Conservation (phyloP, 2,797 vertebrate genomes). For the Centropyge bicolor region DNA sequence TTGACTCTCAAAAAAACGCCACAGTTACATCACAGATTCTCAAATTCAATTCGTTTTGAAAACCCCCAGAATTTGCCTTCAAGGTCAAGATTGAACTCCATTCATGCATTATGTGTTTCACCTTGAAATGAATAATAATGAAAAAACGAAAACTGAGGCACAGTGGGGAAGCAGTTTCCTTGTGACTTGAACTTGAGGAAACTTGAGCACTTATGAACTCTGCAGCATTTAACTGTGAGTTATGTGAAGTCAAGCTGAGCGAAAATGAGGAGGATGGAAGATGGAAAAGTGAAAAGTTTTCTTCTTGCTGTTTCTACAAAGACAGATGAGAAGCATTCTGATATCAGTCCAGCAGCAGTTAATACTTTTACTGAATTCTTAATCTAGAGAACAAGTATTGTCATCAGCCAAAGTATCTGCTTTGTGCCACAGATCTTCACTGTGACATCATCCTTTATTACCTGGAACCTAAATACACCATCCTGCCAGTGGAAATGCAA, state of each 20-base stretch:
- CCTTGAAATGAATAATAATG: neutral
- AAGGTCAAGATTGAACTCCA: conserved; percentile 26
- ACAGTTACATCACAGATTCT: neutral
- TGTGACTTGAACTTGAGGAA: neutral
- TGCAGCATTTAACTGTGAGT: neutral
- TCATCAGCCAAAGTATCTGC: no score
- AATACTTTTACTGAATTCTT: neutral
- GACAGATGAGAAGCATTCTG: neutral
- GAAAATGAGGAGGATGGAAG: conserved; percentile 23
- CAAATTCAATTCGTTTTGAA: conserved; percentile 7
- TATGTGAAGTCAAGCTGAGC: conserved; percentile 23
- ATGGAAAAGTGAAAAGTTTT: neutral
- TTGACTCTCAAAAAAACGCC: neutral
- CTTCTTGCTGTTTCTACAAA: neutral
- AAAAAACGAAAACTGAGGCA: neutral
- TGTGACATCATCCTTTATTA: neutral
- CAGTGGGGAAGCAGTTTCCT: neutral
- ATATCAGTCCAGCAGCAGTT: neutral
- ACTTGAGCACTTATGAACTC: neutral
- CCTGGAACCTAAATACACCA: neutral
- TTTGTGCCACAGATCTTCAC: neutral
- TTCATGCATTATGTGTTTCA: conserved; percentile 8
- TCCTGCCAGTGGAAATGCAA: neutral
- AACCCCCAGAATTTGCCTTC: conserved; percentile 8
- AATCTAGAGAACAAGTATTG: neutral